These are phyloP conservation scores for Solenopsis fugax DNA, from an alignment of 1,140 invertebrate genomes.

Conservation along the genomic window DNA sequence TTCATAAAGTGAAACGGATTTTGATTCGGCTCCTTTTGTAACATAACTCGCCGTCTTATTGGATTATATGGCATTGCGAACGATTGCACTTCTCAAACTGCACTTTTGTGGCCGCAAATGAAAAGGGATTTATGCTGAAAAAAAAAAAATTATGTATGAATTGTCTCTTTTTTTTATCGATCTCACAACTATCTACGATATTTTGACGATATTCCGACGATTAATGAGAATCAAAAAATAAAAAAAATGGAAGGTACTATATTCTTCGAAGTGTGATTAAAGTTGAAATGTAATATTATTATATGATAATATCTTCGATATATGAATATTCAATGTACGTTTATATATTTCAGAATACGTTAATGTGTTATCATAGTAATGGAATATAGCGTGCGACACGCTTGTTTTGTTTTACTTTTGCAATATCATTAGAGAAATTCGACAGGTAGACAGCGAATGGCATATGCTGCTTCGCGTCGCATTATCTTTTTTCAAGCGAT, in stretches of 20 bases:
- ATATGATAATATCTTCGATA: too few species aligned
- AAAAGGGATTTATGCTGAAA: not conserved
- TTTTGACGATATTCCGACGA: not conserved
- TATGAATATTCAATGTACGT: too few species aligned
- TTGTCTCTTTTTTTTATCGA: not conserved
- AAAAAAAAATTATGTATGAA: not conserved
- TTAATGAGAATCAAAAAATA: not conserved
- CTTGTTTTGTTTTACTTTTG: too few species aligned
- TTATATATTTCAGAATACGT: too few species aligned
- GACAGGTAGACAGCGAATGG: not conserved
- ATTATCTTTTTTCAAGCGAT: not conserved
- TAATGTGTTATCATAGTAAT: too few species aligned
- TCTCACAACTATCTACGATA: not conserved
- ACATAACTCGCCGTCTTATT: constrained; percentile 72
- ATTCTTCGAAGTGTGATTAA: not conserved
- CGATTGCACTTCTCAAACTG: not conserved
- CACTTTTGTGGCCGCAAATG: constrained; percentile 9
- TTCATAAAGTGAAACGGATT: constrained; percentile 79
- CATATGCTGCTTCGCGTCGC: not conserved
- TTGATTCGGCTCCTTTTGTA: constrained; percentile 81
- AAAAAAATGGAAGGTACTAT: not conserved
- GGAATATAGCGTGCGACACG: too few species aligned
- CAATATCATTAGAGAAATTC: not conserved
- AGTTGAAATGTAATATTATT: too few species aligned
- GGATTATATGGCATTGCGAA: constrained; percentile 7